phyloP scores from a whole-genome alignment of 2,113 vertebrate genomes.

The Cavia porcellus region DNA sequence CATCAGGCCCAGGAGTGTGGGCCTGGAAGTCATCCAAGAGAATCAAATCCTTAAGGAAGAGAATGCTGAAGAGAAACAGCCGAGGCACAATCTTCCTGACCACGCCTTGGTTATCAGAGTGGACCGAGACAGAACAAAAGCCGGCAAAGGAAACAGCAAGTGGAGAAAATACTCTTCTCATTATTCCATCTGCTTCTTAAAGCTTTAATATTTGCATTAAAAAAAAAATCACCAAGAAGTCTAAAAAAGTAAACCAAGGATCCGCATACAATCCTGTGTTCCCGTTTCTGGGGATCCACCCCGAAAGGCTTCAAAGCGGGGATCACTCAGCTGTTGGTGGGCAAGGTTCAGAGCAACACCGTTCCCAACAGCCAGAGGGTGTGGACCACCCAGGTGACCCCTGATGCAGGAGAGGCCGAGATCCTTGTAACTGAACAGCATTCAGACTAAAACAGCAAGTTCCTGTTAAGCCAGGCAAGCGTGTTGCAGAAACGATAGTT shows the following conservation, averaged over 20 bases:
- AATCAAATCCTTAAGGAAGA: not conserved
- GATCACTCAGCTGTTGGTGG: no score
- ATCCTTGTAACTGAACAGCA: fast-evolving
- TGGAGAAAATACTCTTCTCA: not conserved
- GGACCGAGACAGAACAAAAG: not conserved
- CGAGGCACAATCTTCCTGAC: not conserved
- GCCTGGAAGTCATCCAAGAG: not conserved
- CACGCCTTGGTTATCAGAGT: not conserved
- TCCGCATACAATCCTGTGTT: no score
- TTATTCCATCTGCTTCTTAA: not conserved
- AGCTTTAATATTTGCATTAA: not conserved
- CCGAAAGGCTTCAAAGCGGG: not conserved
- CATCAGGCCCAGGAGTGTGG: fast-evolving
- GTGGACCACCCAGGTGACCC: not conserved
- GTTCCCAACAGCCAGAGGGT: not conserved
- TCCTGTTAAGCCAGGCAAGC: not conserved
- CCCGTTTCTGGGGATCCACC: no score
- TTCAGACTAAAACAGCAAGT: not conserved
- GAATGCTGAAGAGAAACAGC: not conserved
- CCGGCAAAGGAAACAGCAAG: not conserved
- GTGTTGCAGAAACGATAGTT: not conserved
- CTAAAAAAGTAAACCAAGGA: not conserved
- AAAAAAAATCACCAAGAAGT: not conserved
- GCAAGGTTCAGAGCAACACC: not conserved
- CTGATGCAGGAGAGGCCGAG: no score